These are phyloP conservation scores for Rhombomys opimus DNA, from an alignment of 2,113 vertebrate genomes.

Conservation along the genomic window DNA sequence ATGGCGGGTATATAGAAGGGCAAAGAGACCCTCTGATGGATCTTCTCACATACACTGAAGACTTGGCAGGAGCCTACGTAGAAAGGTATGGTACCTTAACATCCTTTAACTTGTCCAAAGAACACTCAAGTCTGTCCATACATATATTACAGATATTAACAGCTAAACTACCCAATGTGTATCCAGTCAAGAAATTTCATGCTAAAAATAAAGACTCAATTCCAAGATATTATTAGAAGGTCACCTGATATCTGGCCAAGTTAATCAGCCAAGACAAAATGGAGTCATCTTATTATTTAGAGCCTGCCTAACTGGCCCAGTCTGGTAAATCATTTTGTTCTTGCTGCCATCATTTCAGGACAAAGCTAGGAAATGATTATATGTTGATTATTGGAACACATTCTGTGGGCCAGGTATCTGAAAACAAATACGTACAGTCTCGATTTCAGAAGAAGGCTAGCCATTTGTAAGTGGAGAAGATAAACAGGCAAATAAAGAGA, in stretches of 20 bases:
- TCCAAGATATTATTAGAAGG: conserved; percentile 56
- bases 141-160: conserved; percentile 1
- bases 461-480: conserved; percentile 61
- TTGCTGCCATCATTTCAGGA: conserved; percentile 45
- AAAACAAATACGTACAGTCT: conserved; percentile 42
- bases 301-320: conserved; percentile 36
- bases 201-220: conserved; percentile 61
- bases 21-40: neutral
- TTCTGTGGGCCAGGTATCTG: neutral
- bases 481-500: conserved; percentile 61
- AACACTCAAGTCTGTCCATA: neutral
- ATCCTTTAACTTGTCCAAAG: neutral
- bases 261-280: conserved; percentile 56
- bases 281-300: conserved; percentile 38
- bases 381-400: conserved; percentile 22
- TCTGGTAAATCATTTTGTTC: conserved; percentile 60
- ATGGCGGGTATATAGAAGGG: neutral
- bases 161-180: conserved; percentile 1
- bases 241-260: conserved; percentile 58
- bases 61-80: neutral
- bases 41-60: neutral
- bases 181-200: conserved; percentile 27
- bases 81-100: neutral
- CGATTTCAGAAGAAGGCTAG: conserved; percentile 51
- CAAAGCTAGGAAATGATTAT: conserved; percentile 47